Base-by-base conservation (phyloP, 2,113 vertebrate species). In the Hydropotes inermis region DNA sequence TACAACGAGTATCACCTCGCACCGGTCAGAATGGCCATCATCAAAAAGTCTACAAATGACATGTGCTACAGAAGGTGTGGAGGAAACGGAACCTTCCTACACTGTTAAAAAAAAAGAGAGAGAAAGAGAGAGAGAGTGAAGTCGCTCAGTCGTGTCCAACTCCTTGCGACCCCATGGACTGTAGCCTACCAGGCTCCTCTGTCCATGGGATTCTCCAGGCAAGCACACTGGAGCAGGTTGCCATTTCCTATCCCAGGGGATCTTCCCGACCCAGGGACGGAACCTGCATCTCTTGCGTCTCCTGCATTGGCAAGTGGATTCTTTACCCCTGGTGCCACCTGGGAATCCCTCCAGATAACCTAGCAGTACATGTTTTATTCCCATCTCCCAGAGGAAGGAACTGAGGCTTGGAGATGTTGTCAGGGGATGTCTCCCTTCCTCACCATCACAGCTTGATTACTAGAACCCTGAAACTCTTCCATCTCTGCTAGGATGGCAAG, bases 121-220 rank as follows among this genome's bases (percentile, higher is more conserved):
- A 12, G 2, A 47, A 2, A 47, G 12, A 45, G n/a, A 67, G 19
- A 67, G 61, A 23, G 39, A 70, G 19, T 70, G 19, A 39, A 23
- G n/a, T 12, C 1, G 2, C n/a, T 70, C 10, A 70, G 19, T 12
- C 5, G 0, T 70, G 67, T 70, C 2, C 0, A 2, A 70, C 67
- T 70, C 19, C 36, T 23, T 39, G 67, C 0, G 10, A 70, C n/a
- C 67, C n/a, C 67, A 6, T 23, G 19, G 67, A 70, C 2, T 12
- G 67, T 23, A 3, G 17, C 64, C 64, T 0, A 70, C 17, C 64
- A 67, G n/a, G 9, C 19, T 70, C 17, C 64, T 70, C 52, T 54
- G 16, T 54, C 52, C 52, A 54, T 54, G 52, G 52, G 52, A 54
- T 54, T 54, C 52, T 54, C 52, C 54, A 7, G 54, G 54, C 54